These are phyloP conservation scores for Rhodinocichla rosea DNA, from an alignment of 2,113 vertebrate species.

Conservation along the genomic window DNA sequence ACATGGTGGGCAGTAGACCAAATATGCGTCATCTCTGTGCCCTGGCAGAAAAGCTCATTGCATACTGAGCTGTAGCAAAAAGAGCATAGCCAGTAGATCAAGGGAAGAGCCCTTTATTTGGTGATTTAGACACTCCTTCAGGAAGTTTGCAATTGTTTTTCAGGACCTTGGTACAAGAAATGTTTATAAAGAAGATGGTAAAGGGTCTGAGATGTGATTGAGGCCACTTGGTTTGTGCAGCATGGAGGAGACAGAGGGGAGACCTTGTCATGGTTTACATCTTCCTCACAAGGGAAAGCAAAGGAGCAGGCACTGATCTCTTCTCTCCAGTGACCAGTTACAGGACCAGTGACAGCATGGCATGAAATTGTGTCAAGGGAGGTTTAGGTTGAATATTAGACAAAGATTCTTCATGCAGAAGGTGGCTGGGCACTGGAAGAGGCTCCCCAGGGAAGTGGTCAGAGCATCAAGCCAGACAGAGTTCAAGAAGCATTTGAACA, in stretches of 20 bases:
- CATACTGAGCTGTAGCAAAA: neutral
- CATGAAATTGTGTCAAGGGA: neutral
- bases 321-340: neutral
- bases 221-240: accelerated
- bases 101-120: neutral
- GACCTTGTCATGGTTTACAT: neutral
- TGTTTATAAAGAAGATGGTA: neutral
- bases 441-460: neutral
- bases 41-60: neutral
- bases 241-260: neutral
- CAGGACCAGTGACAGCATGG: neutral
- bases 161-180: neutral
- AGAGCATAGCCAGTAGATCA: neutral
- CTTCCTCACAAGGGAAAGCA: neutral
- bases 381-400: neutral
- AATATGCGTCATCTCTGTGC: neutral
- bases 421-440: neutral
- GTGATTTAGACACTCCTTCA: neutral
- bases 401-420: neutral
- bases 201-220: accelerated
- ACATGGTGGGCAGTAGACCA: neutral
- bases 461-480: neutral
- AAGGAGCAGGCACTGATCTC: neutral
- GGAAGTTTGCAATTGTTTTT: neutral
- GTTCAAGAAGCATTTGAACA: neutral